Evolutionary conservation across 2,113 vertebrate species (phyloP), one percentile per base, ranked within the genome.

Genomic region (Clarias gariepinus): DNA sequence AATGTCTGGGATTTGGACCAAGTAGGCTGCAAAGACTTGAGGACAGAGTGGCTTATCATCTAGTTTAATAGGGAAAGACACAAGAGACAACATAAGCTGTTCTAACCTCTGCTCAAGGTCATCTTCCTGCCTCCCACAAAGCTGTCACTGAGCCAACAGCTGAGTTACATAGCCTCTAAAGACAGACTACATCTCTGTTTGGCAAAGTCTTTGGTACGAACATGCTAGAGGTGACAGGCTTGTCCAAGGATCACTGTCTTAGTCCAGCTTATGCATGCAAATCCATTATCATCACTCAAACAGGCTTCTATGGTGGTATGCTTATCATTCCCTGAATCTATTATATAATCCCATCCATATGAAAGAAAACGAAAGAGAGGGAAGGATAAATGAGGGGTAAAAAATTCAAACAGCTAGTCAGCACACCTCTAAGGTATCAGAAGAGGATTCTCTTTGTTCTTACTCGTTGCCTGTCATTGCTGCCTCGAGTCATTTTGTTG

Each of bases 401-500:
- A 41, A 84, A 23, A 57, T 64, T 85, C 25, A 4, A 80, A 80
- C 77, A 36, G 28, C 53, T 61, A 41, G 21, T 61, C 68, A 60
- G 68, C 13, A 41, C 30, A 55, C 68, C n/a, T 84, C 55, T 69
- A 33, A 58, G 82, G 68, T 84, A 60, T 60, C 68, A 61, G n/a
- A 55, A 66, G 28, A 68, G 58, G 53, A 63, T 79, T 68, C 52
- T 55, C 84, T 86, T 81, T 86, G 66, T 55, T 74, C 68, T 82
- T 13, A 13, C 23, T 86, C 90, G 89, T 57, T 23, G 25, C 36
- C 23, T 61, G 68, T 78, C 36, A 57, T 90, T 90, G 87, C 89
- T 88, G 91, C 66, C 89, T 91, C 71, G 76, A 85, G 83, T 52
- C 33, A 78, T 78, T 78, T 78, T 78, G 74, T 55, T 55, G 55